Evolutionary conservation across 2,888 invertebrate genomes (phyloP).

Genomic region (Agrotis segetum): DNA sequence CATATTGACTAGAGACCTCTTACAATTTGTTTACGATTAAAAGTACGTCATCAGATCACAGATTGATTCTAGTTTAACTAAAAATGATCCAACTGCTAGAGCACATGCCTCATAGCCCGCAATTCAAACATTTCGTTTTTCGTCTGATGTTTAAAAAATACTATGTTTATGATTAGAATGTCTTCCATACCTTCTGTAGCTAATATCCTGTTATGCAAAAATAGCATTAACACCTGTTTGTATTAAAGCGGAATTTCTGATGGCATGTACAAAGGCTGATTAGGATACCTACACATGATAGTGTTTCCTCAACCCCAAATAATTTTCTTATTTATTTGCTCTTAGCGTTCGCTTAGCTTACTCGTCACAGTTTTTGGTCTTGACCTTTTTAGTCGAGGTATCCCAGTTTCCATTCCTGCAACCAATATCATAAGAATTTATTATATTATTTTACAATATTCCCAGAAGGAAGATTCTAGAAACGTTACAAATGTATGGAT

Average conservation of each 20-base stretch:
- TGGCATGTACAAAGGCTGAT: background rate
- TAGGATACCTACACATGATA: background rate
- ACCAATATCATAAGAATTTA: background rate
- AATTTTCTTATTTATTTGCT: background rate
- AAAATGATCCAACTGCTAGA: no score
- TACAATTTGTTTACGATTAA: no score
- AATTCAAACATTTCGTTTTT: background rate
- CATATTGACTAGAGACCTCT: no score
- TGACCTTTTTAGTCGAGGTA: background rate
- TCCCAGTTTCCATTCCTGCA: background rate
- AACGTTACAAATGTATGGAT: background rate
- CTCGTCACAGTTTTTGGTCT: background rate
- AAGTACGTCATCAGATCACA: no score
- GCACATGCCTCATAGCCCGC: no score
- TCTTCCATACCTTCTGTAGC: background rate
- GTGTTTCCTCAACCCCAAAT: background rate
- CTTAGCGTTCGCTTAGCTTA: background rate
- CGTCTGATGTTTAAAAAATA: slow-evolving; percentile 8
- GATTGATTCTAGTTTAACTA: no score
- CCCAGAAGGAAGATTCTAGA: background rate
- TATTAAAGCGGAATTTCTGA: background rate
- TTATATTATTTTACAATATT: no score
- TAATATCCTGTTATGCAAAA: background rate
- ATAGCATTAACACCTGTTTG: background rate
- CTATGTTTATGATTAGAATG: slow-evolving; percentile 8